Conservation (phyloP, 2,797 vertebrate species). For the Zenarchopterus dispar region DNA sequence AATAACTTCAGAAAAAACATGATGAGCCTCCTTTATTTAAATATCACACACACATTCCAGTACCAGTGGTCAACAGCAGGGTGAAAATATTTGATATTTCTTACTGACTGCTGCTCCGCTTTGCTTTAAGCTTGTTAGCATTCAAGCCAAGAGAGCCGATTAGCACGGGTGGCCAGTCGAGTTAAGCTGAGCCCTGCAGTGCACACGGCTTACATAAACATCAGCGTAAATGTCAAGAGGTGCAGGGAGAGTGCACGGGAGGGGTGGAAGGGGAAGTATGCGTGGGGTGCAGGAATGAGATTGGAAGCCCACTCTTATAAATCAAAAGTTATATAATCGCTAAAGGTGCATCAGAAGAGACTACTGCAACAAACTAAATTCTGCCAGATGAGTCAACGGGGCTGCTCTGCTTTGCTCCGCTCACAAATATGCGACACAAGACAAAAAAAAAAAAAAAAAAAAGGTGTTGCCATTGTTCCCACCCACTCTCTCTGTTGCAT, state of each 20-base stretch:
- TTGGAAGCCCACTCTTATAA: slow-evolving; percentile 26
- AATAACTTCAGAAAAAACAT: too few relatives aligned
- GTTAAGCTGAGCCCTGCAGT: slow-evolving; percentile 54
- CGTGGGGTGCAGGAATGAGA: slow-evolving; percentile 32
- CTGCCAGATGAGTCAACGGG: slow-evolving; percentile 40
- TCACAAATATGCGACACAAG: slow-evolving; percentile 8
- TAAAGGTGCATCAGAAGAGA: slow-evolving; percentile 25
- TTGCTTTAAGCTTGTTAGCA: slow-evolving; percentile 62
- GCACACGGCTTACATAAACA: slow-evolving; percentile 51
- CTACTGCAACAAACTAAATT: slow-evolving; percentile 29
- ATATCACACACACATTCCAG: slow-evolving; percentile 1
- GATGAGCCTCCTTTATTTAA: too few relatives aligned
- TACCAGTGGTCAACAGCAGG: slow-evolving; percentile 18
- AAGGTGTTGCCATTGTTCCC: slow-evolving; percentile 21
- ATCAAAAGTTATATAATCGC: slow-evolving; percentile 44
- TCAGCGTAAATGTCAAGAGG: slow-evolving; percentile 52
- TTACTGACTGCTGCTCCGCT: slow-evolving; percentile 57
- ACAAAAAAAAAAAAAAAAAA: slow-evolving; percentile 6
- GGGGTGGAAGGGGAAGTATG: not conserved
- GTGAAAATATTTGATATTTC: slow-evolving; percentile 43
- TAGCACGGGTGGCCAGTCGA: slow-evolving; percentile 56
- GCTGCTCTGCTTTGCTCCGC: slow-evolving; percentile 8
- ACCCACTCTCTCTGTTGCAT: slow-evolving; percentile 16
- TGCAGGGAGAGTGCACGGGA: not conserved
- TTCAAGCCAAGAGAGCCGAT: slow-evolving; percentile 60